Percentiles rank a stretch among this genome's conserved stretches.
These are phyloP conservation scores for Watsonalla cultraria DNA, from an alignment of 2,888 invertebrate species.

Conservation along the genomic window DNA sequence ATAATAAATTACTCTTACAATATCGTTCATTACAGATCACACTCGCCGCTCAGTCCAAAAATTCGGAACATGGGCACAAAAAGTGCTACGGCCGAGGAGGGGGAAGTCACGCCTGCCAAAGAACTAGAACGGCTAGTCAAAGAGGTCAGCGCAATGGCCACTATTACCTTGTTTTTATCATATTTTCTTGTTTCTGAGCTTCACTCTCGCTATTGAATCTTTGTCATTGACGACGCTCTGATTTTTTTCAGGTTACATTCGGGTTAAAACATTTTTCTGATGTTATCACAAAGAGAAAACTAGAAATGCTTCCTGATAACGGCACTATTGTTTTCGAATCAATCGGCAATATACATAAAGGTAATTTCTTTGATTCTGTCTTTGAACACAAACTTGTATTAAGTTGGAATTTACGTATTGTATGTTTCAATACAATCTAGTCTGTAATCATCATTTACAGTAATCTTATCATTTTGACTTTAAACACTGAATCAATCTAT, in stretches of 20 bases:
- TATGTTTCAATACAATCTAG: too few species aligned
- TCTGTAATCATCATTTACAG: too few species aligned
- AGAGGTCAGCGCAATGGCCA: constrained; percentile 59
- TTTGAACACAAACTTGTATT: too few species aligned
- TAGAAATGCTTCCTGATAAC: constrained; percentile 96
- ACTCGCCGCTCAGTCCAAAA: constrained; percentile 82
- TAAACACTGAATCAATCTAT: too few species aligned
- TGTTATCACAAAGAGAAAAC: constrained; percentile 93
- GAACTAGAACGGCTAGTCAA: constrained; percentile 87
- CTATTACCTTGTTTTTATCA: constrained; percentile 11
- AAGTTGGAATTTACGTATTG: too few species aligned
- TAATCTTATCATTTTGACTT: too few species aligned
- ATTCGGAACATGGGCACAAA: constrained; percentile 71
- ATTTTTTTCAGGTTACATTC: constrained; percentile 61
- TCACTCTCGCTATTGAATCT: neutral
- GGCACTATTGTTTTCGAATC: constrained; percentile 96
- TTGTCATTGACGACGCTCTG: neutral
- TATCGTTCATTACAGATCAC: constrained; percentile 64
- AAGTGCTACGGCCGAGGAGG: constrained; percentile 76
- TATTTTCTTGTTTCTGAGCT: constrained; percentile 1
- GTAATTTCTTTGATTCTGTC: constrained; percentile 34
- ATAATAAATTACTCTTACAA: neutral
- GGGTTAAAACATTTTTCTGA: constrained; percentile 92
- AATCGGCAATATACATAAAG: constrained; percentile 91
- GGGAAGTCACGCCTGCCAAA: constrained; percentile 82